phyloP scores from a whole-genome alignment of 2,888 invertebrate genomes.

The Chirona hameri region DNA sequence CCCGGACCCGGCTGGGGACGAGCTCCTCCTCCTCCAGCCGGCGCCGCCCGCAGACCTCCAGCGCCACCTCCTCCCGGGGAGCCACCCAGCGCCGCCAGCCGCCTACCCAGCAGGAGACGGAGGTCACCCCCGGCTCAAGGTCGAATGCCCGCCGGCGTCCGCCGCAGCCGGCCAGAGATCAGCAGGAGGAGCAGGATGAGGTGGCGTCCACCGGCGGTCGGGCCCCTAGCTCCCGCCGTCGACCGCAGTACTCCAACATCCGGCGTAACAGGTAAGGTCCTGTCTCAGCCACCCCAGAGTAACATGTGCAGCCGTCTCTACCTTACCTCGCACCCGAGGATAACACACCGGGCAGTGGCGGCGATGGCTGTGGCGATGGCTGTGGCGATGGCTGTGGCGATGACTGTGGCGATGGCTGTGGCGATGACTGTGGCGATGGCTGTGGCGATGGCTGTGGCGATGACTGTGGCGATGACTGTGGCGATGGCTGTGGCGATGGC shows the following conservation, averaged over 20 bases:
- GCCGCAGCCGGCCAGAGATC: neutral
- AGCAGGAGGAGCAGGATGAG: neutral
- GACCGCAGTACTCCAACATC: conserved; percentile 25
- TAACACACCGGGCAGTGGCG: too few species aligned
- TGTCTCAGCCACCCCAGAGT: neutral
- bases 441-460: too few species aligned
- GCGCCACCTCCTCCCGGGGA: neutral
- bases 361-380: too few species aligned
- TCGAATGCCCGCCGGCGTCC: neutral
- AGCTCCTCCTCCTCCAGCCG: neutral
- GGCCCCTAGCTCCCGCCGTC: neutral
- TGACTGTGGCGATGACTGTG: too few species aligned
- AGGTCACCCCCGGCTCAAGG: neutral
- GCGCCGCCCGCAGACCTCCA: neutral
- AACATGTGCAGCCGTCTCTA: too few species aligned
- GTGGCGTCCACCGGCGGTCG: neutral
- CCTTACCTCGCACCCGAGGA: too few species aligned
- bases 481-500: too few species aligned
- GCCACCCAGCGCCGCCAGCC: neutral
- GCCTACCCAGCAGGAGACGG: neutral
- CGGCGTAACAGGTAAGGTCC: neutral
- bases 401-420: too few species aligned
- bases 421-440: too few species aligned
- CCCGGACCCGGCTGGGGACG: neutral
- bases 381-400: too few species aligned